Percentiles rank a stretch among this genome's conserved stretches.
Conservation (phyloP, 2,113 vertebrate species). For the Nesoenas mayeri region DNA sequence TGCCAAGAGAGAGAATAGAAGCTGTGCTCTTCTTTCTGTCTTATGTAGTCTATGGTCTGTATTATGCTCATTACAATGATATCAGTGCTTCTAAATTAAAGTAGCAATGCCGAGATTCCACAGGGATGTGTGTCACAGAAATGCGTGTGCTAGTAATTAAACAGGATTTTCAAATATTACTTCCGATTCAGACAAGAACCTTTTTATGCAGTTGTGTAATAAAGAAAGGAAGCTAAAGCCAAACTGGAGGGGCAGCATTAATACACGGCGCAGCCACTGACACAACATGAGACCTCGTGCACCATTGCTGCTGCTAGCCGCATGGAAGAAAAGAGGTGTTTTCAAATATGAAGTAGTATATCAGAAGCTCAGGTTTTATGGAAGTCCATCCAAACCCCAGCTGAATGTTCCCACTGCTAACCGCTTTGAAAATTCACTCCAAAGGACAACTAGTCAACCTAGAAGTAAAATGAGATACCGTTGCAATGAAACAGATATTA, state of each 20-base stretch:
- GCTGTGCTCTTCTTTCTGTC: not conserved
- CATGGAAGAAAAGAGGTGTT: not conserved
- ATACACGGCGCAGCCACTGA: not conserved
- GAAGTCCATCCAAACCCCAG: not conserved
- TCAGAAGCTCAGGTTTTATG: not conserved
- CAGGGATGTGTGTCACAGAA: conserved; percentile 26
- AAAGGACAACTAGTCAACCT: not conserved
- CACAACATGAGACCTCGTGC: rapidly evolving
- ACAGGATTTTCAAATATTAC: not conserved
- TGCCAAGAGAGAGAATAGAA: not conserved
- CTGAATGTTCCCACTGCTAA: not conserved
- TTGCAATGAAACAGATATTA: not conserved
- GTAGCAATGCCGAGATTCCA: not conserved
- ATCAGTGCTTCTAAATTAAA: conserved; percentile 25
- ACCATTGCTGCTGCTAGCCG: not conserved
- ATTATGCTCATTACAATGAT: not conserved
- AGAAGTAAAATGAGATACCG: not conserved
- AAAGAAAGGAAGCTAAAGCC: not conserved
- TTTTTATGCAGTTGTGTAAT: conserved; percentile 4
- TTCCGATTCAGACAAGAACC: not conserved
- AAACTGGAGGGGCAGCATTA: not conserved
- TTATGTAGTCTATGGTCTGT: not conserved
- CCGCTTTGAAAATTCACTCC: not conserved
- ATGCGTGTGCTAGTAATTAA: conserved; percentile 30
- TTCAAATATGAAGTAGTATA: not conserved